A percentile compares a stretch with the other conserved stretches of the same genome.
phyloP scores from a whole-genome alignment of 1,140 invertebrate genomes.

The Radopholus similis region DNA sequence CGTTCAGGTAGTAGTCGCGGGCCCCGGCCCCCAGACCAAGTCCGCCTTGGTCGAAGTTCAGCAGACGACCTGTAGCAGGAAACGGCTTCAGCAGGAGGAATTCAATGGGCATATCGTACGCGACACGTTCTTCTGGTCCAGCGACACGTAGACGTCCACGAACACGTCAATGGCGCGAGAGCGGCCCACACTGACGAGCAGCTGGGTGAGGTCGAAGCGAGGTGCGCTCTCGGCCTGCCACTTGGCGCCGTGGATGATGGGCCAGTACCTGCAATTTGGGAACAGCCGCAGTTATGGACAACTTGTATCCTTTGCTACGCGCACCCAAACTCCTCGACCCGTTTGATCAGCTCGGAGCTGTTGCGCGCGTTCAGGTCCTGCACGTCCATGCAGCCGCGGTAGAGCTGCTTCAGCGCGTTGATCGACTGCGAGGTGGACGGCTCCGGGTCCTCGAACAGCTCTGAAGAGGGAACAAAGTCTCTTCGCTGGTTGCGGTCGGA shows the following conservation, averaged over 20 bases:
- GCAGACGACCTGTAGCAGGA: conserved; percentile 16
- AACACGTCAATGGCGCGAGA: conserved; percentile 40
- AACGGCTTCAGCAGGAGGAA: too few relatives aligned
- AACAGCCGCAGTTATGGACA: not conserved
- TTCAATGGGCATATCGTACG: too few relatives aligned
- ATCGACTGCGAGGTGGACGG: conserved; percentile 35
- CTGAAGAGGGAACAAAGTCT: conserved; percentile 16
- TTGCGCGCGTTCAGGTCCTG: conserved; percentile 24
- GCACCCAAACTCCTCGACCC: not conserved
- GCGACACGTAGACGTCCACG: conserved; percentile 43
- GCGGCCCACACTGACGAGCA: conserved; percentile 36
- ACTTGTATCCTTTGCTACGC: not conserved
- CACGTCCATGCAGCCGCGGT: conserved; percentile 42
- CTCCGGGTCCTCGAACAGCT: conserved; percentile 32
- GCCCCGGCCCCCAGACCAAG: conserved; percentile 47
- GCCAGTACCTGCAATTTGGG: conserved; percentile 6
- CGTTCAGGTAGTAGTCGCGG: conserved; percentile 56
- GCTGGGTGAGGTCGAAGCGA: conserved; percentile 39
- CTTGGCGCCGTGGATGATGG: conserved; percentile 45
- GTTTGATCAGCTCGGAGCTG: conserved; percentile 17
- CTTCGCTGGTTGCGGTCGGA: not conserved
- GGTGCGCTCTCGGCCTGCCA: conserved; percentile 9
- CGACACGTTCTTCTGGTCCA: conserved; percentile 43
- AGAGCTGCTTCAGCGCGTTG: conserved; percentile 40
- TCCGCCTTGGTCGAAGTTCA: conserved; percentile 52